Evolutionary conservation across 2,797 vertebrate species (phyloP), one percentile per base, ranked within the genome.

Genomic region (Margarornis squamiger): DNA sequence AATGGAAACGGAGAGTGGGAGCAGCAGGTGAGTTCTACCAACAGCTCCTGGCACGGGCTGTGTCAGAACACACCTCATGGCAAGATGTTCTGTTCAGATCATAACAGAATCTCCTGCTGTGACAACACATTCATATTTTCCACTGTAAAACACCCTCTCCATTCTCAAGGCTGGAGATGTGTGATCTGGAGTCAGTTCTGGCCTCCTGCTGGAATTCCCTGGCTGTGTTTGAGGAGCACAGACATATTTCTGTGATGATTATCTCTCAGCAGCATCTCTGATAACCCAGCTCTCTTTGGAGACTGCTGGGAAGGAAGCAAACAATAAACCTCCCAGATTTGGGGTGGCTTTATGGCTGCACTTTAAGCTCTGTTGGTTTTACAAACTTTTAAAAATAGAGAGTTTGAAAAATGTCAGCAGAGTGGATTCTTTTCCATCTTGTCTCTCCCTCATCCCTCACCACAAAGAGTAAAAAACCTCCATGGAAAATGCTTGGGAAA

Each of bases 271-370:
- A 92, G 63, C 48, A 49, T 92, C 91, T 91, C 95, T 76, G 91
- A 97, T 96, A 97, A 86, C 91, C 91, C 84, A 59, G 95, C 90
- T 88, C 94, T 91, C 96, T 91, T 82, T 43, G 88, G 86, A 65
- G 91, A 46, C 55, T 77, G 77, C 80, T 91, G 92, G 89, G 95
- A 96, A 97, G 90, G 92, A 58, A 97, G 86, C 96, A 97, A 96
- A 96, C 96, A 96, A 88, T 96, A 97, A 97, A 96, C 88, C 95
- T 94, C 76, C 88, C 83, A 93, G 95, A 95, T 95, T 27, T 97
- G 96, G 95, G 95, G 90, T 87, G 91, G 61, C 95, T 96, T 96
- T 98, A 97, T 95, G 94, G 91, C 94, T 92, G 90, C 71, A 43
- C 91, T 73, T 89, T 14, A 61, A 51, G 55, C 34, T 88, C 93